A percentile compares a stretch with the other conserved stretches of the same genome.
Conservation (phyloP, 2,888 invertebrate species). For the Slavum lentiscoides region DNA sequence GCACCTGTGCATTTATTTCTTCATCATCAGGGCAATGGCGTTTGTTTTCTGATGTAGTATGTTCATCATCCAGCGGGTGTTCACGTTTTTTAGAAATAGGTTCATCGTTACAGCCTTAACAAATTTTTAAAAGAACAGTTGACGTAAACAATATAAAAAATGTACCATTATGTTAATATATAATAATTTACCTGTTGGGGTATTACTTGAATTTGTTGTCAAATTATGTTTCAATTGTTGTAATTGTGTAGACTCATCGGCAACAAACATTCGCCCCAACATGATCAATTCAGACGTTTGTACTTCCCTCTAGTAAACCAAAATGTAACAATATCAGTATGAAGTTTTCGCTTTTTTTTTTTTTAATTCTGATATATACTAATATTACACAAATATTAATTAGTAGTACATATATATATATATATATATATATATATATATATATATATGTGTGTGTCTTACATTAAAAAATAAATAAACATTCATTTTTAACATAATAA, state of each 20-base stretch:
- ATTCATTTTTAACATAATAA: conserved; percentile 12
- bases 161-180: background rate
- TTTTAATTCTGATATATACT: no score
- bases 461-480: background rate
- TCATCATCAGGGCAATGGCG: conserved; percentile 61
- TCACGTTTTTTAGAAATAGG: conserved; percentile 48
- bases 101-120: conserved; percentile 42
- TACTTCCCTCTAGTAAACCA: conserved; percentile 66
- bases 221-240: conserved; percentile 65
- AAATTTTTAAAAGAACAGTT: background rate
- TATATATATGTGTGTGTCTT: no score
- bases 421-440: no score
- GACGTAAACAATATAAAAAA: background rate
- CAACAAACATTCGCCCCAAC: conserved; percentile 74
- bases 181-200: conserved; percentile 54
- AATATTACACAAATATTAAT: no score
- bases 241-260: conserved; percentile 71
- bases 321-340: background rate
- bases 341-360: no score
- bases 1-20: conserved; percentile 76
- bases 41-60: conserved; percentile 40
- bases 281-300: conserved; percentile 77
- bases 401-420: no score
- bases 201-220: conserved; percentile 30
- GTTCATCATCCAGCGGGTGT: conserved; percentile 48